phyloP scores from a whole-genome alignment of 2,113 vertebrate genomes.

The Ovibos moschatus region DNA sequence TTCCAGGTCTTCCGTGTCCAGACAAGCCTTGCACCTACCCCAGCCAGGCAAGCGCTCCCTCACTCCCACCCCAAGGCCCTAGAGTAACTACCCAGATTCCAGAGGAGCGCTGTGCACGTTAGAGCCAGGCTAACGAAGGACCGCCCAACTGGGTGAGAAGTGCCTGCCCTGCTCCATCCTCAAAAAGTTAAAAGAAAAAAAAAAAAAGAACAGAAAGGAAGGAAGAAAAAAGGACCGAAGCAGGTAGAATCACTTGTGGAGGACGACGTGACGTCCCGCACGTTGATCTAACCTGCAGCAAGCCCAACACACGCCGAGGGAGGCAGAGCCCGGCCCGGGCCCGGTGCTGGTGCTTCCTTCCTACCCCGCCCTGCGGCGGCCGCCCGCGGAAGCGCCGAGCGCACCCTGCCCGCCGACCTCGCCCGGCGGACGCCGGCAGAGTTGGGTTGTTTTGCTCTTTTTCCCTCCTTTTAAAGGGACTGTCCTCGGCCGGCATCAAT shows the following conservation, averaged over 20 bases:
- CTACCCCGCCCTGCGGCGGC: not conserved
- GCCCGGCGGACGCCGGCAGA: not conserved
- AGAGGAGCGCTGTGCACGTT: fast-evolving
- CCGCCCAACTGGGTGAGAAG: not conserved
- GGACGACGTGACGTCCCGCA: not conserved
- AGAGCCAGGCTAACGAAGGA: fast-evolving
- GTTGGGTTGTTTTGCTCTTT: fast-evolving
- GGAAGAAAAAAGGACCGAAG: not conserved
- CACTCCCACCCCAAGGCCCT: not conserved
- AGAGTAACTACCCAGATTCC: fast-evolving
- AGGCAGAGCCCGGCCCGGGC: not conserved
- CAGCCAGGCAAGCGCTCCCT: not conserved
- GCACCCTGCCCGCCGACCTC: not conserved
- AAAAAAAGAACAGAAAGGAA: fast-evolving
- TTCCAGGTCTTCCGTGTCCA: not conserved
- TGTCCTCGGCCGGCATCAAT: fast-evolving
- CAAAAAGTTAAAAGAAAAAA: not conserved
- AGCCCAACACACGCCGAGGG: not conserved
- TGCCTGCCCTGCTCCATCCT: not conserved
- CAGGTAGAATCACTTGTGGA: not conserved
- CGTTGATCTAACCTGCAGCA: not conserved
- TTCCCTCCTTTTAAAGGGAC: fast-evolving
- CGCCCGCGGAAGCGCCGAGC: not conserved
- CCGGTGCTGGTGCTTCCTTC: not conserved
- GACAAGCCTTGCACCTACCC: not conserved